Evolutionary conservation across 2,113 vertebrate genomes (phyloP).

Genomic region (Spermophilus dauricus): DNA sequence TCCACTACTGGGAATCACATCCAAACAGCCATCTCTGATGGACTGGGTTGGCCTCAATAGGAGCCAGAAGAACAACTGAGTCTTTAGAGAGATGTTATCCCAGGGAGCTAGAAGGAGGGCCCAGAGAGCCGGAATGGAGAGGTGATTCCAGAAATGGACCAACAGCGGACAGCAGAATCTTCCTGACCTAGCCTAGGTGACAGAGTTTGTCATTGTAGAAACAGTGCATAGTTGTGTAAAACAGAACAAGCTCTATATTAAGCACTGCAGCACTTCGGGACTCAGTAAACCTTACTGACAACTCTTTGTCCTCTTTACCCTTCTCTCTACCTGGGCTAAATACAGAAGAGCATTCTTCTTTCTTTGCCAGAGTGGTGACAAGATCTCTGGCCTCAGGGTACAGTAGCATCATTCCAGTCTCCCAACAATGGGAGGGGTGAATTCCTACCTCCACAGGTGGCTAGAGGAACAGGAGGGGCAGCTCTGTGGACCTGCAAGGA

Average conservation of each 20-base stretch:
- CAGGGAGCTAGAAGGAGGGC: not conserved
- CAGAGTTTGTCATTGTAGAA: not conserved
- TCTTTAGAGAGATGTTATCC: not conserved
- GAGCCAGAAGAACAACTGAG: not conserved
- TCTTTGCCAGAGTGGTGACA: slow-evolving; percentile 43
- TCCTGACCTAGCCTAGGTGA: not conserved
- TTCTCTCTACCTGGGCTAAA: not conserved
- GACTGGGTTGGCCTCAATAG: not conserved
- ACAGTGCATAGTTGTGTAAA: slow-evolving; percentile 18
- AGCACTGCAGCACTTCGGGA: not conserved
- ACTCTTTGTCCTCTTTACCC: not conserved
- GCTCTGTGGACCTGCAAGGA: not conserved
- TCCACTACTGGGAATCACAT: not conserved
- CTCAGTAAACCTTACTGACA: slow-evolving; percentile 35
- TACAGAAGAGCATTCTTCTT: slow-evolving; percentile 65
- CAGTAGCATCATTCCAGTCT: slow-evolving; percentile 58
- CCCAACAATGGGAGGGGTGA: slow-evolving; percentile 55
- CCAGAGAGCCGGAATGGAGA: not conserved
- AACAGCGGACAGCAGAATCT: not conserved
- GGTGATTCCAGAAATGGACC: not conserved
- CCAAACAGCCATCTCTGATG: not conserved
- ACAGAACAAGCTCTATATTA: not conserved
- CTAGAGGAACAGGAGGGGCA: not conserved
- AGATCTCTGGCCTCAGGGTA: slow-evolving; percentile 71
- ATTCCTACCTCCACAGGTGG: slow-evolving; percentile 61